These are phyloP conservation scores for Drosophila bunnanda DNA, from an alignment of 2,888 invertebrate genomes.

Conservation along the genomic window DNA sequence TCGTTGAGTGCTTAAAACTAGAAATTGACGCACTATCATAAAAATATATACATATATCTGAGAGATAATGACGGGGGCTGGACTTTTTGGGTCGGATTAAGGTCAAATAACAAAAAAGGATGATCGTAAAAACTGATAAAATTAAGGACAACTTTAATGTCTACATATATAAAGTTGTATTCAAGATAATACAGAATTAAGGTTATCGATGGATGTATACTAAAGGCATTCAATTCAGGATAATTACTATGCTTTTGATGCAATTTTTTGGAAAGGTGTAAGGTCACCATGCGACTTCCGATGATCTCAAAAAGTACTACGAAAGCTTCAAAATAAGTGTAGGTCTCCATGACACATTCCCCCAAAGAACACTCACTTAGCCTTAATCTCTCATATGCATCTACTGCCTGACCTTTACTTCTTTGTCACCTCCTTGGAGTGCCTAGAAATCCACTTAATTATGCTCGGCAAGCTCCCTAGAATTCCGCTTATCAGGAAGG, in stretches of 20 bases:
- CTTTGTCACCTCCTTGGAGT: constrained; percentile 9
- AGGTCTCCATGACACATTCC: background rate
- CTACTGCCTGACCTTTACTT: constrained; percentile 29
- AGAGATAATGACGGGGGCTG: constrained; percentile 38
- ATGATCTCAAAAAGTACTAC: background rate
- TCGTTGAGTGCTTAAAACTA: constrained; percentile 28
- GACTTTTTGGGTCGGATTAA: constrained; percentile 45
- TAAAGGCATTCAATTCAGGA: too few relatives aligned
- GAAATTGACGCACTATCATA: constrained; percentile 42
- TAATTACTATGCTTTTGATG: background rate
- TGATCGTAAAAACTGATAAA: constrained; percentile 19
- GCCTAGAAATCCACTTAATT: constrained; percentile 39
- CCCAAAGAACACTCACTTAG: background rate
- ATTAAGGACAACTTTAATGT: background rate
- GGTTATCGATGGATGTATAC: background rate
- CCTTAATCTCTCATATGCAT: constrained; percentile 13
- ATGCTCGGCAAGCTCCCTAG: constrained; percentile 40
- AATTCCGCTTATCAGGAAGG: constrained; percentile 66
- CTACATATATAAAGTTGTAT: background rate
- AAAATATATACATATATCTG: constrained; percentile 11
- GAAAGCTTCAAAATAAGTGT: background rate
- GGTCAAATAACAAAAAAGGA: constrained; percentile 34
- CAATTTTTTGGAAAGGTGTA: constrained; percentile 1
- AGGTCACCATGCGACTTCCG: background rate
- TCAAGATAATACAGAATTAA: background rate